These are phyloP conservation scores for Tipula lateralis DNA, from an alignment of 2,888 invertebrate species.

Conservation along the genomic window DNA sequence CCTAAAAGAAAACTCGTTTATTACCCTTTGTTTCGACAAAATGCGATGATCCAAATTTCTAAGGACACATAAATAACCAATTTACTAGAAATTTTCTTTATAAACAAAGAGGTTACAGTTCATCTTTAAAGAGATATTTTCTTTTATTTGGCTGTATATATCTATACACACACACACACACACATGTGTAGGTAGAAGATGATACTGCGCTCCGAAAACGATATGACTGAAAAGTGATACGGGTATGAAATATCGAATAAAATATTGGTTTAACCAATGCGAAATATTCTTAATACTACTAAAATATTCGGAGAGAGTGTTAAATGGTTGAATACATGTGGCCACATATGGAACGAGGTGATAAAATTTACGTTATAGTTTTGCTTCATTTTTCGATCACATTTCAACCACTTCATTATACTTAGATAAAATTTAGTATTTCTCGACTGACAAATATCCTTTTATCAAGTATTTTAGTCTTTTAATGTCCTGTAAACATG, in stretches of 20 bases:
- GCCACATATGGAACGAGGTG: background rate
- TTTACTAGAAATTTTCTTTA: background rate
- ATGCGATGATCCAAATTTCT: background rate
- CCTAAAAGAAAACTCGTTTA: background rate
- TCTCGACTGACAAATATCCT: background rate
- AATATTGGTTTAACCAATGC: background rate
- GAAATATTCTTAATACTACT: background rate
- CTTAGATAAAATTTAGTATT: background rate
- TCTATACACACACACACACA: no score
- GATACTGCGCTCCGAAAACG: background rate
- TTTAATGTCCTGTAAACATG: background rate
- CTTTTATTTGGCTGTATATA: background rate
- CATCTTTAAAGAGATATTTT: background rate
- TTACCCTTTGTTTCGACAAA: background rate
- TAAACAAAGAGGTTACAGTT: background rate
- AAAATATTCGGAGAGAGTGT: background rate
- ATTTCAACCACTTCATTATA: constrained; percentile 19
- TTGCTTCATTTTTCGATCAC: background rate
- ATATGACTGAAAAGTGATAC: background rate
- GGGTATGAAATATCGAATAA: background rate
- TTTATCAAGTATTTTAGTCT: constrained; percentile 24
- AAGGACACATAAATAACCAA: background rate
- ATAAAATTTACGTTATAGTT: background rate
- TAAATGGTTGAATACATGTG: background rate
- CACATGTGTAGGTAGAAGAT: no score